Conservation (phyloP, 2,113 vertebrate species). For the Hippocampus zosterae region DNA sequence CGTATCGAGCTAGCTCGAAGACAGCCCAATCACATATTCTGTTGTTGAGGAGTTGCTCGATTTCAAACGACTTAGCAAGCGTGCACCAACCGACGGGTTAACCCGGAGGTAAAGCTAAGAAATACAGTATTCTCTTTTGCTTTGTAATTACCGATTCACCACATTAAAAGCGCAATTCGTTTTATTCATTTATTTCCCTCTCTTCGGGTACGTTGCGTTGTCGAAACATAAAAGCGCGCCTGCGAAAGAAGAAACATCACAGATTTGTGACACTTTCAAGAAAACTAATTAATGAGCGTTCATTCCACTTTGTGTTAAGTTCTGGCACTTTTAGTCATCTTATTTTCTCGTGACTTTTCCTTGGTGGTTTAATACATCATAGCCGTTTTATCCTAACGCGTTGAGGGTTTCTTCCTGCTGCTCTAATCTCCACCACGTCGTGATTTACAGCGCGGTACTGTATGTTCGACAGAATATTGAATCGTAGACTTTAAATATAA, state of each 20-base stretch:
- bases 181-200: neutral
- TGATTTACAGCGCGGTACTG: neutral
- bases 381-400: neutral
- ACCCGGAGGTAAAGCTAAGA: neutral
- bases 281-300: neutral
- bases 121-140: neutral
- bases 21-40: neutral
- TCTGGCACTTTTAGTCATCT: neutral
- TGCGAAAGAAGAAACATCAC: neutral
- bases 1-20: neutral
- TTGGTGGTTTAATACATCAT: neutral
- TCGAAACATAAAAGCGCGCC: neutral
- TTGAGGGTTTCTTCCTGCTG: neutral
- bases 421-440: neutral
- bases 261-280: neutral
- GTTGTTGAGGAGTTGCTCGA: neutral
- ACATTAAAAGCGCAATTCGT: neutral
- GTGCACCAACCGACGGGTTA: neutral
- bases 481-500: neutral
- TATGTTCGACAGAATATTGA: neutral
- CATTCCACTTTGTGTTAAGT: neutral
- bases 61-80: conserved; percentile 8
- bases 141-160: neutral
- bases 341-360: neutral
- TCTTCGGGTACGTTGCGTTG: neutral